Evolutionary conservation across 1,140 invertebrate genomes (phyloP), one percentile per base, ranked within the genome.

Genomic region (Mycetomoellerius zeteki): DNA sequence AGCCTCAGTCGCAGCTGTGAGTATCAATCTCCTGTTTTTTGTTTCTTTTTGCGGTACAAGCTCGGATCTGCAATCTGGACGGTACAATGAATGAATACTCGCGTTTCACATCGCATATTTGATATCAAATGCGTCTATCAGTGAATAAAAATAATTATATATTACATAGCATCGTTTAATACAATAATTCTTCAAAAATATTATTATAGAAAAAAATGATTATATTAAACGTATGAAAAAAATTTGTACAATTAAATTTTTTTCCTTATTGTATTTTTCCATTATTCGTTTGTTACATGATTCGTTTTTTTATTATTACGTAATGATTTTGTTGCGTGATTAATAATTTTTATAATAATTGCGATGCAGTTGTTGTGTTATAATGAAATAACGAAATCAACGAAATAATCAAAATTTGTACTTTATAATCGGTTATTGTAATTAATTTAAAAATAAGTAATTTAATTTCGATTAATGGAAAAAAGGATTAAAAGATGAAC

Each of bases 1-100:
- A 98, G 95, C 97, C 97, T 91, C 97, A 97, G 95, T 97, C 97
- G 91, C 97, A 98, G 96, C 96, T 97, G 97, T 98, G 96, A 97
- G 97, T 96, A 90, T 69, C 64, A 60, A 47, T 52, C 24, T 85
- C 47, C 27, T 33, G 65, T 30, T 54, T 60, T 86, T 87, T 87
- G 50, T 78, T 10, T 71, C 47, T 50, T 24, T 27, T 81, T 24
- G 14, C 30, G 19, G 27, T 72, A 27, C 50, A 30, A 82, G 56
- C 24, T 47, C 58, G 19, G 58, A 87, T 73, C 24, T 14, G 80
- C 37, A 82, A 72, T 73, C 43, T 82, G 10, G 12, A 10, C 19
- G 19, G 10, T 47, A 72, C 56, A 58, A 37, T 73, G 24, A 58
- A n/a, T 33, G 52, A 81, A 50, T 81, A 43, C 16, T 16, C 6